Conservation (phyloP, 2,113 vertebrate species). For the Rhynchomys soricoides region DNA sequence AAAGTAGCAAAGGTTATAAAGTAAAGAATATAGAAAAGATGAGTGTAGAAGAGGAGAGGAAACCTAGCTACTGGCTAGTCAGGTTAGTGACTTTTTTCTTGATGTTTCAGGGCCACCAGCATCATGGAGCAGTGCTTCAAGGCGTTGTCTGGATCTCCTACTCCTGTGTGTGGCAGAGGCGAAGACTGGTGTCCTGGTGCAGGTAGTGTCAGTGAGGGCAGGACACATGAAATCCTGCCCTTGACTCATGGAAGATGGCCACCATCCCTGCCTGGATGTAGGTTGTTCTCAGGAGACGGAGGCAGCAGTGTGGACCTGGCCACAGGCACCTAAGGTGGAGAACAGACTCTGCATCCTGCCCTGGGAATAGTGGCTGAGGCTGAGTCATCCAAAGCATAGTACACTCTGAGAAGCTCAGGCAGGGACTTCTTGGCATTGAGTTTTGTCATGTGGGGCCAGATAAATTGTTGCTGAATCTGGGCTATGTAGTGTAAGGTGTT, state of each 20-base stretch:
- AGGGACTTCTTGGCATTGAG: neutral
- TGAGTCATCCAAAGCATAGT: neutral
- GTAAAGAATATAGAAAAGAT: neutral
- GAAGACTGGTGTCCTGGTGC: neutral
- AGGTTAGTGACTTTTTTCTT: neutral
- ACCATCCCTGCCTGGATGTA: neutral
- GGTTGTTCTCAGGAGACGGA: neutral
- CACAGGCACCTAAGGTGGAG: neutral
- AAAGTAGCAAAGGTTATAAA: constrained; percentile 87
- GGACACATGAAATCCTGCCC: neutral
- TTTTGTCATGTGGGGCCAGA: neutral
- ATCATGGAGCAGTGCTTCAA: neutral
- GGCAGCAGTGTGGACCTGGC: neutral
- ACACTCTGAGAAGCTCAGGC: neutral
- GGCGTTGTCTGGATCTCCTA: neutral
- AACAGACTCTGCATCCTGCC: neutral
- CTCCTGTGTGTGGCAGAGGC: neutral
- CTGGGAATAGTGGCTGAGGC: neutral
- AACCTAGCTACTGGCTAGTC: neutral
- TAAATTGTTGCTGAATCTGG: neutral
- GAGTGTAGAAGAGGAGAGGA: neutral
- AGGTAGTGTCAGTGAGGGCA: neutral
- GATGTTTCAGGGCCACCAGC: neutral
- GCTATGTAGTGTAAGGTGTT: neutral
- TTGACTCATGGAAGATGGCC: neutral